Evolutionary conservation across 2,113 vertebrate species (phyloP), one percentile per base, ranked within the genome.

Genomic region (Vimba vimba): DNA sequence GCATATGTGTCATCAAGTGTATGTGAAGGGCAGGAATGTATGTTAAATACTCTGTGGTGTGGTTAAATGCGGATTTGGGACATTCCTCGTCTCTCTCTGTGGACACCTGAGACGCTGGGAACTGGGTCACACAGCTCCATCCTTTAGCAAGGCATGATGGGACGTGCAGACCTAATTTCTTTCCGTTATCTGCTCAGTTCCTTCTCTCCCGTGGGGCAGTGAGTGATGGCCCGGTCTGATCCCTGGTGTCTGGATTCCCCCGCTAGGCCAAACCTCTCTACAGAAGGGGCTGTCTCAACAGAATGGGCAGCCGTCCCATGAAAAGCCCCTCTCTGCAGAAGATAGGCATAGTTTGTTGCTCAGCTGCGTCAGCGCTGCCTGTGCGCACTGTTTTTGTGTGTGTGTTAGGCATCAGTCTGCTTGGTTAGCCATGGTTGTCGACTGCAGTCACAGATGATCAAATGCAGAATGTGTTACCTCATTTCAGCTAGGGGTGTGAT

Each of bases 31-130:
- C 79, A 83, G 59, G 9, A 66, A 66, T 83, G 59, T 82, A 43
- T 64, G 59, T 59, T 83, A 77, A 52, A 74, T n/a, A 52, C 57
- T 76, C 57, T 76, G 69, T 55, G 45, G 85, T 39, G 52, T 75
- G 33, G 80, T 88, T 88, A 86, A 86, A 88, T 57, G 52, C 33
- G 84, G 45, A 88, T 88, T 79, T 84, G 85, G 84, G 81, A 80
- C 81, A 43, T 27, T 75, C 85, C 66, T 85, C 17, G 7, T 64
- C 36, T 69, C 60, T 88, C 75, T 83, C 45, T 62, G 47, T 12
- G 25, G 85, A 52, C 66, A 59, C 77, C 81, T 77, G 76, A 88
- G 81, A 52, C 13, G 4, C 27, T 80, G 69, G 64, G 74, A 88
- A 83, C 55, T 88, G 85, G 87, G 87, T 76, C 85, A 80, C 47